Conservation (phyloP, 2,888 invertebrate genomes). For the Melinopterus prodromus region DNA sequence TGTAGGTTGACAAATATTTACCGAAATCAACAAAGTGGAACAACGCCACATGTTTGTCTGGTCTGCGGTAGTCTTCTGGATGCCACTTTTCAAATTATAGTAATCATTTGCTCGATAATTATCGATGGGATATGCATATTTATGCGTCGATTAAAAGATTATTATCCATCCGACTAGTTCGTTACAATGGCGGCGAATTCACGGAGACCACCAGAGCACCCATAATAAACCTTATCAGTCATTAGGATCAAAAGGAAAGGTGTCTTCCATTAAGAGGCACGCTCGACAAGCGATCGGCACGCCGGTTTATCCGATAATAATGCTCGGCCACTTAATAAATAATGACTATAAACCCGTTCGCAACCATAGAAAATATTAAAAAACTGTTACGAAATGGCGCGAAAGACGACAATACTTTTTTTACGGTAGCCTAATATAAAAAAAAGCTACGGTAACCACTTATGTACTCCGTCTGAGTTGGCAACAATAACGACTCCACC, state of each 20-base stretch:
- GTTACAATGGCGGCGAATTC: background rate
- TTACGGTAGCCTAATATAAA: background rate
- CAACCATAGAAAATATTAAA: background rate
- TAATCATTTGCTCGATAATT: background rate
- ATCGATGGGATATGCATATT: background rate
- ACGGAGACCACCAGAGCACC: background rate
- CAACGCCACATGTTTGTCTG: background rate
- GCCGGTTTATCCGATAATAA: background rate
- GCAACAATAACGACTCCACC: conserved; percentile 4
- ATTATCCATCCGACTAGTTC: background rate
- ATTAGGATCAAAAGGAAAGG: background rate
- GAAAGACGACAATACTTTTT: background rate
- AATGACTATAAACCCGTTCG: background rate
- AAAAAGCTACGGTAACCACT: background rate
- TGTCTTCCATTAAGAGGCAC: background rate
- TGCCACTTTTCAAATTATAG: background rate
- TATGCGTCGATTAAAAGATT: background rate
- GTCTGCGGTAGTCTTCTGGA: background rate
- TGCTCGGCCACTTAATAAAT: background rate
- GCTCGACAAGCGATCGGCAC: background rate
- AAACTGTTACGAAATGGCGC: background rate
- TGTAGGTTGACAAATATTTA: background rate
- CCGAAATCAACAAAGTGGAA: background rate
- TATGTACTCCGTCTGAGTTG: background rate
- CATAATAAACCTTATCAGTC: background rate